These are phyloP conservation scores for Bilobella aurantiaca DNA, from an alignment of 1,140 invertebrate genomes.

Conservation along the genomic window DNA sequence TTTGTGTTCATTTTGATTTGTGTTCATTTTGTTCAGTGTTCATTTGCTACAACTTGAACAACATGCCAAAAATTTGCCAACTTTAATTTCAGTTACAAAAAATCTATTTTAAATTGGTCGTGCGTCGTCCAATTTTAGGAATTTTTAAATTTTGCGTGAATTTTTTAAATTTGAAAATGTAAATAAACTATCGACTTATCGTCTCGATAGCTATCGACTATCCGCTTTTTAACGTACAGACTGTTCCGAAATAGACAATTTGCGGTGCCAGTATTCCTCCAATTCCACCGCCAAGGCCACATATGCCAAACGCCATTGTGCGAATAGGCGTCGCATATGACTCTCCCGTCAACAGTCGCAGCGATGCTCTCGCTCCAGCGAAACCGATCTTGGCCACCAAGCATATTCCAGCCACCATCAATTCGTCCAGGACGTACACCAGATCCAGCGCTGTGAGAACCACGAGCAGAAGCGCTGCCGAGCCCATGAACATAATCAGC, in stretches of 20 bases:
- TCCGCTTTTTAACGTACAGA: background rate
- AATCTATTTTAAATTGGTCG: background rate
- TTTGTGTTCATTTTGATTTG: no score
- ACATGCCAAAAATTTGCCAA: no score
- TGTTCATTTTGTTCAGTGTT: no score
- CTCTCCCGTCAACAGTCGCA: conserved; percentile 6
- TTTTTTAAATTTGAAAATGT: background rate
- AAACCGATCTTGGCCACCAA: conserved; percentile 11
- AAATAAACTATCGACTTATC: no score
- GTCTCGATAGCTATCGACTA: no score
- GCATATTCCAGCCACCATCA: conserved; percentile 3
- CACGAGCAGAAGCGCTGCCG: conserved; percentile 3
- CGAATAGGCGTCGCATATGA: conserved; percentile 12
- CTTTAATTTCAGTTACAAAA: no score
- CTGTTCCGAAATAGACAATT: conserved; percentile 6
- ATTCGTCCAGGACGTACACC: background rate
- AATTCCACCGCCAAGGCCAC: conserved; percentile 4
- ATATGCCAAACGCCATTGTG: conserved; percentile 16
- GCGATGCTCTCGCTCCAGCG: conserved; percentile 8
- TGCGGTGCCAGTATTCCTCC: conserved; percentile 14
- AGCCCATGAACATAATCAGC: conserved; percentile 11
- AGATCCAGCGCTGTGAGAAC: conserved; percentile 1
- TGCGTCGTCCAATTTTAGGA: background rate
- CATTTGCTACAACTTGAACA: no score
- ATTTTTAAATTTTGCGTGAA: background rate